phyloP scores from a whole-genome alignment of 2,797 vertebrate species.

The Dendrocincla tyrannina region DNA sequence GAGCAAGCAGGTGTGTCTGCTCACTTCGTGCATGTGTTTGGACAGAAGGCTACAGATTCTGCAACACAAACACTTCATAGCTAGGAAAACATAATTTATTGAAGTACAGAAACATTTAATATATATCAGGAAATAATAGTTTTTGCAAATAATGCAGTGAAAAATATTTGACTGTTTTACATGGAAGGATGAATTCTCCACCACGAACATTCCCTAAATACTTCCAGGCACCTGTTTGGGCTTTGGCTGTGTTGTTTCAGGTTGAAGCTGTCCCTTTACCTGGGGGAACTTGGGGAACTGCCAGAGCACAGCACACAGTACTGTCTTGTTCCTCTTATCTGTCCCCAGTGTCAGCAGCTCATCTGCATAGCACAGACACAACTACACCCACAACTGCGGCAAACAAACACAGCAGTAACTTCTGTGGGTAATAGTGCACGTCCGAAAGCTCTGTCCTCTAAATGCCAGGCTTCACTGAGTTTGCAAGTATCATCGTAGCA shows the following conservation, averaged over 20 bases:
- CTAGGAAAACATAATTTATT: not conserved
- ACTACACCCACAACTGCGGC: not conserved
- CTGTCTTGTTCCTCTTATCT: not conserved
- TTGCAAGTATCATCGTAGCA: not conserved
- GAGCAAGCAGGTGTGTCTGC: not conserved
- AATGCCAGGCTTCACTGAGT: not conserved
- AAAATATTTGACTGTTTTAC: not conserved
- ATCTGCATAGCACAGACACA: not conserved
- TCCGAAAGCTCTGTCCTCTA: not conserved
- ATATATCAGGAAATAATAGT: not conserved
- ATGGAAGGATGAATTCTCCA: not conserved
- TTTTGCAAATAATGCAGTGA: not conserved
- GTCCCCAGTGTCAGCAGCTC: constrained; percentile 18
- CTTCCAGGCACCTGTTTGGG: not conserved
- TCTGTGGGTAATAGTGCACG: not conserved
- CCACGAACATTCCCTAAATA: not conserved
- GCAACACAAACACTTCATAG: not conserved
- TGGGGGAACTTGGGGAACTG: not conserved
- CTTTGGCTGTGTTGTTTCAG: not conserved
- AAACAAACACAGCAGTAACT: not conserved
- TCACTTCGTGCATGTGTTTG: accelerated
- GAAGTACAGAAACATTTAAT: not conserved
- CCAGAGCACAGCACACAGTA: not conserved
- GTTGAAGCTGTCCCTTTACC: not conserved
- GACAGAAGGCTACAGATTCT: not conserved